Percentiles rank a stretch among this genome's conserved stretches.
phyloP scores from a whole-genome alignment of 2,888 invertebrate genomes.

The Andrena chrysosceles region DNA sequence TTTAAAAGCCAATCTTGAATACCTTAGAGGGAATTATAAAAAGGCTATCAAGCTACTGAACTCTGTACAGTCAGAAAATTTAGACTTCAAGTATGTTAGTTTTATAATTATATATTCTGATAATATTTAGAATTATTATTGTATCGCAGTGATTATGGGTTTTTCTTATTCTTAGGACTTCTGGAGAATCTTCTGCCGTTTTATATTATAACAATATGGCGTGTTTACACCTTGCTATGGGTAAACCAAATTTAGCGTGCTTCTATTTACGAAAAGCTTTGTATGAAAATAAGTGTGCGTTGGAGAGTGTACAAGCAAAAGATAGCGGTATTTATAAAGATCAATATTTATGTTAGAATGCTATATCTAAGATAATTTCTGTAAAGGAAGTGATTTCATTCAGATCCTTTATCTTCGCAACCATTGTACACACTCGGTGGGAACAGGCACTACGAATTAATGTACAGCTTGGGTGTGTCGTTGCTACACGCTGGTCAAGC shows the following conservation, averaged over 20 bases:
- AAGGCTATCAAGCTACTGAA: constrained; percentile 88
- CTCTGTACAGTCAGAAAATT: constrained; percentile 84
- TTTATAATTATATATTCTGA: constrained; percentile 9
- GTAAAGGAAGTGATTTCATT: constrained; percentile 56
- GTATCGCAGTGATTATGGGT: constrained; percentile 58
- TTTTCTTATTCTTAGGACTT: constrained; percentile 83
- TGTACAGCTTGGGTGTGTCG: constrained; percentile 94
- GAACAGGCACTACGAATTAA: constrained; percentile 88
- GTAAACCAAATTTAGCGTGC: constrained; percentile 92
- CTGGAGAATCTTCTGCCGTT: constrained; percentile 88
- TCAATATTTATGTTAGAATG: background rate
- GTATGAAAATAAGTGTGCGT: constrained; percentile 88
- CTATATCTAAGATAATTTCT: constrained; percentile 5
- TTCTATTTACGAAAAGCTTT: constrained; percentile 93
- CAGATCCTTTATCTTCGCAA: constrained; percentile 84
- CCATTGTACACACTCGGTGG: constrained; percentile 88
- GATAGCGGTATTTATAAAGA: constrained; percentile 73
- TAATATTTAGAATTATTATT: constrained; percentile 6
- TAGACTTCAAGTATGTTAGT: constrained; percentile 85
- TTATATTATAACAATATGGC: constrained; percentile 93
- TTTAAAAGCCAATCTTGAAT: constrained; percentile 88
- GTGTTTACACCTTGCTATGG: constrained; percentile 92
- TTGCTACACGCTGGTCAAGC: constrained; percentile 93
- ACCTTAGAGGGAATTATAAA: constrained; percentile 88
- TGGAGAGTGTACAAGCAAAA: constrained; percentile 83